A percentile compares a stretch with the other conserved stretches of the same genome.
Conservation (phyloP, 1,140 invertebrate species). For the Drosophila ambigua region DNA sequence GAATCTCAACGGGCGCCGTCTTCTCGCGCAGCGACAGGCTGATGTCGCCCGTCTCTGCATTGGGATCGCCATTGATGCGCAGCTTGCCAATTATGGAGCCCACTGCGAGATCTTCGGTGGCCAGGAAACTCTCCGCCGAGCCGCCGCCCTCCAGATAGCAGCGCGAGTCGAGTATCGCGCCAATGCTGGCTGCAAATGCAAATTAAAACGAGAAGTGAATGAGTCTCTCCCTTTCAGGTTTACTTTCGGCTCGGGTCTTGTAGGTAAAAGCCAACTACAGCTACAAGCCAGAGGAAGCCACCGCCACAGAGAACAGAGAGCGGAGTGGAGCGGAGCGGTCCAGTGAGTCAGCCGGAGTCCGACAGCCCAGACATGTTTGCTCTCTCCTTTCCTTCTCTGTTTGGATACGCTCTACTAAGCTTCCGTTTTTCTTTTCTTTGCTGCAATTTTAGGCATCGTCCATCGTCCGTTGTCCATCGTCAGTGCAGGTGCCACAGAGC, state of each 20-base stretch:
- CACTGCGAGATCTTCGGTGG: conserved; percentile 92
- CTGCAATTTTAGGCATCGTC: conserved; percentile 53
- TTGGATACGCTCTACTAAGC: conserved; percentile 78
- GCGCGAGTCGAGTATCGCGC: conserved; percentile 89
- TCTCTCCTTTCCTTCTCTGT: conserved; percentile 44
- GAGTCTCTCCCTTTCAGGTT: conserved; percentile 45
- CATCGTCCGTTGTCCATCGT: background rate
- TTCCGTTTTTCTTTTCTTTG: conserved; percentile 65
- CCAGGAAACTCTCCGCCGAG: conserved; percentile 95
- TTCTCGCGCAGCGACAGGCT: conserved; percentile 90
- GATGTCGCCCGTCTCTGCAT: conserved; percentile 89
- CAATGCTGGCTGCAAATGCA: conserved; percentile 62
- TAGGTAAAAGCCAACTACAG: conserved; percentile 56
- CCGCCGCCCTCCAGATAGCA: conserved; percentile 95
- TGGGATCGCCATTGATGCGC: conserved; percentile 91
- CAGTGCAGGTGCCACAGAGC: conserved; percentile 10
- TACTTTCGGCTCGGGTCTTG: conserved; percentile 21
- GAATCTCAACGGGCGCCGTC: conserved; percentile 91
- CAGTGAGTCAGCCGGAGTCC: conserved; percentile 53
- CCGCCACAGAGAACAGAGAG: conserved; percentile 21
- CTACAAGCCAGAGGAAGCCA: conserved; percentile 35
- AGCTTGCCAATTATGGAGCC: conserved; percentile 90
- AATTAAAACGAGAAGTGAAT: conserved; percentile 21
- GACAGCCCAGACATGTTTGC: conserved; percentile 59
- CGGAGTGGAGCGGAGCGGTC: conserved; percentile 11